A percentile compares a stretch with the other conserved stretches of the same genome.
Conservation (phyloP, 2,113 vertebrate genomes). For the Copsychus sechellarum region DNA sequence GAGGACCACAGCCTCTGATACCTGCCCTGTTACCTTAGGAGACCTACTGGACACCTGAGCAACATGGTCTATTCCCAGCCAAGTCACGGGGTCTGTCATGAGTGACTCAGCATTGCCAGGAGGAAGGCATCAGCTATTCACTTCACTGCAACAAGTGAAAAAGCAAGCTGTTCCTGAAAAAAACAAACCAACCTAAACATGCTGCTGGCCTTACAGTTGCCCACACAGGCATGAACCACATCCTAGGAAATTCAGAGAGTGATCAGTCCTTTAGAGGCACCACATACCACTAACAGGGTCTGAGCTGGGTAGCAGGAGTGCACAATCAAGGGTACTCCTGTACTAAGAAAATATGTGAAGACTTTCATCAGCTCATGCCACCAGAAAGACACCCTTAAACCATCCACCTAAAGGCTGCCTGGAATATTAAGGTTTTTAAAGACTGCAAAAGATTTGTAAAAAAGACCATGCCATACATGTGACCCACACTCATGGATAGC, state of each 20-base stretch:
- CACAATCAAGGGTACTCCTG: neutral
- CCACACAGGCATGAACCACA: accelerated
- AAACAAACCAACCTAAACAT: neutral
- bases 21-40: neutral
- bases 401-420: neutral
- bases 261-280: neutral
- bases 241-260: neutral
- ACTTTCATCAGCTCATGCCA: neutral
- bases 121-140: neutral
- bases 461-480: accelerated
- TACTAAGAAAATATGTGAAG: neutral
- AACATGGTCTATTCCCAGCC: neutral
- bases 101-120: neutral
- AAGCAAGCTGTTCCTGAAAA: neutral
- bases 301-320: neutral
- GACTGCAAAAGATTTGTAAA: neutral
- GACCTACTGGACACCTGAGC: neutral
- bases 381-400: neutral
- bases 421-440: neutral
- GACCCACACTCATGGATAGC: neutral
- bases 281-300: neutral
- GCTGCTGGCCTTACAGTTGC: neutral
- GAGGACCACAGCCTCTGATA: neutral
- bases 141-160: neutral
- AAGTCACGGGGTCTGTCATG: neutral